A percentile compares a stretch with the other conserved stretches of the same genome.
phyloP scores from a whole-genome alignment of 2,797 vertebrate genomes.

The Diplodus sargus region DNA sequence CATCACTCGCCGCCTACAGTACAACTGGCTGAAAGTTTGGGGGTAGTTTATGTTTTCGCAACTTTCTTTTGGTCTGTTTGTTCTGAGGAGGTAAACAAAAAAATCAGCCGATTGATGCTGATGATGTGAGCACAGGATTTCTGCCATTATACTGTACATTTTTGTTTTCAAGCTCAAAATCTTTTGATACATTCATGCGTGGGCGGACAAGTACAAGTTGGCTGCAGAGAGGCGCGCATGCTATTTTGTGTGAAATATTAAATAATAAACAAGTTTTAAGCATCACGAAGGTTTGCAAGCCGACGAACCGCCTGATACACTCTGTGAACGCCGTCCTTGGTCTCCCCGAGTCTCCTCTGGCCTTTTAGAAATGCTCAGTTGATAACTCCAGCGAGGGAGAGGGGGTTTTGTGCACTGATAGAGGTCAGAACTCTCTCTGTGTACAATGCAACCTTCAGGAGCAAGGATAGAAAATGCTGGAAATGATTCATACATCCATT shows the following conservation, averaged over 20 bases:
- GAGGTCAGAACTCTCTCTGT: slow-evolving; percentile 49
- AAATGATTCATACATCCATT: slow-evolving; percentile 24
- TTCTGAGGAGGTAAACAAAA: not conserved
- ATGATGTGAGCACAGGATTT: slow-evolving; percentile 16
- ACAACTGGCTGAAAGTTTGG: slow-evolving; percentile 2
- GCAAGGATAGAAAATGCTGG: slow-evolving; percentile 23
- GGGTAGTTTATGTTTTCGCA: slow-evolving; percentile 1
- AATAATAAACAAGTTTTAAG: slow-evolving; percentile 20
- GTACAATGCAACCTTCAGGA: slow-evolving; percentile 43
- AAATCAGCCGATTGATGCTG: slow-evolving; percentile 1
- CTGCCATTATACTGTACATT: slow-evolving; percentile 29
- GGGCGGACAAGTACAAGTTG: slow-evolving; percentile 37
- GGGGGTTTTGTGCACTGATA: slow-evolving; percentile 32
- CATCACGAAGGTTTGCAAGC: slow-evolving; percentile 25
- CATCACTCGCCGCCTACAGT: slow-evolving; percentile 5
- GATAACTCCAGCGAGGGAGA: slow-evolving; percentile 40
- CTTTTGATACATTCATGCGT: slow-evolving; percentile 20
- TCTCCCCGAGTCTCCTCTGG: slow-evolving; percentile 24
- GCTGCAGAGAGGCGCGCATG: slow-evolving; percentile 20
- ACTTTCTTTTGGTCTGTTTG: slow-evolving; percentile 15
- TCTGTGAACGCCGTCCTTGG: slow-evolving; percentile 21
- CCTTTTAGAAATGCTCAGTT: slow-evolving; percentile 53
- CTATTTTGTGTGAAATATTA: slow-evolving; percentile 37
- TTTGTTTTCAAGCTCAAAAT: slow-evolving; percentile 12
- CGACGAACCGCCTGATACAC: slow-evolving; percentile 26